These are phyloP conservation scores for Meriones psammophilus DNA, from an alignment of 2,797 vertebrate genomes.

Conservation along the genomic window DNA sequence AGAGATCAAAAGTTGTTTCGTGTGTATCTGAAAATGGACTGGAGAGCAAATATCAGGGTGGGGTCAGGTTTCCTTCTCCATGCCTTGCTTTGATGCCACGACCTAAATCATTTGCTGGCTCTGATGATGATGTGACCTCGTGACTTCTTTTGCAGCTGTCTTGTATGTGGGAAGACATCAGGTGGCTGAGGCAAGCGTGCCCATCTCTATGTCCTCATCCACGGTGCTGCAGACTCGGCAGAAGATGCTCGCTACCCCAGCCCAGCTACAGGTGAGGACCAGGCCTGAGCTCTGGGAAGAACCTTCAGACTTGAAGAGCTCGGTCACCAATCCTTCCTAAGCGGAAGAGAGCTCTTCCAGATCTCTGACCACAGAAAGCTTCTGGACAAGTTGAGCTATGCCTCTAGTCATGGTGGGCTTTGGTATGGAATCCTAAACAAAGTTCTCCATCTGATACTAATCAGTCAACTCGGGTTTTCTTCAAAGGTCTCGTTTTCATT, in stretches of 20 bases:
- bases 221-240: constrained; percentile 95
- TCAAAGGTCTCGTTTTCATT: neutral
- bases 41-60: no score
- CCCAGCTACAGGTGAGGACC: constrained; percentile 94
- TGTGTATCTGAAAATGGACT: no score
- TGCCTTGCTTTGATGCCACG: no score
- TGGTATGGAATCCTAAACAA: constrained; percentile 3
- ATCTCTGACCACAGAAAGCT: neutral
- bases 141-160: no score
- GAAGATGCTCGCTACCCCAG: constrained; percentile 97
- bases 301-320: neutral
- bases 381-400: neutral
- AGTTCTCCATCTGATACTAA: constrained; percentile 44
- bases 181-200: constrained; percentile 96
- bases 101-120: no score
- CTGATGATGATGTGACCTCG: no score
- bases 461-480: neutral
- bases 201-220: constrained; percentile 95
- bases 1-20: constrained; percentile 83
- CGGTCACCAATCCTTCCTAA: neutral
- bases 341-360: neutral
- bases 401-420: neutral
- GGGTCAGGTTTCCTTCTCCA: no score
- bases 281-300: neutral
- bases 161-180: no score